Evolutionary conservation across 2,888 invertebrate genomes (phyloP), one percentile per base, ranked within the genome.

Genomic region (Oligia strigilis): DNA sequence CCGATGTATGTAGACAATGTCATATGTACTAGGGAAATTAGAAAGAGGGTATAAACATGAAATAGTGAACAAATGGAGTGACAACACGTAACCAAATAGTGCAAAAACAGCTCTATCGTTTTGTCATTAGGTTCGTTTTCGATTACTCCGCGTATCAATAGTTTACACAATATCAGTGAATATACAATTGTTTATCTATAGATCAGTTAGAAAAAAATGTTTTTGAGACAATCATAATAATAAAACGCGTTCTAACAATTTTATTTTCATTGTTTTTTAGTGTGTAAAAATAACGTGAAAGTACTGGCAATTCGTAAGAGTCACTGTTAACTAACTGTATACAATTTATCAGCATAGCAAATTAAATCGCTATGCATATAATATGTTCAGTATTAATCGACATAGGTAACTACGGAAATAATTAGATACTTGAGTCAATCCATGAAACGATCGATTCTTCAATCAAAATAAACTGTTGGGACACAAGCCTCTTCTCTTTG

Each of bases 1-100:
- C 97, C 2, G 97, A 97, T 82, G 97, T 97, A 85, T 90, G 95
- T 92, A 55, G 5, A 60, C 23, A 40, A 82, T 91, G 94, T 92
- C 49, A 58, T 60, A 0, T 72, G 13, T 49, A 17, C 23, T 77
- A 77, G 19, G 9, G 11, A 11, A 9, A 40, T 40, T 49, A 52
- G 8, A 62, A 62, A 8, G 6, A 9, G 62, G 4, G 19, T 1
- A 11, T 23, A 49, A 52, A 58, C 64, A 58, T 73, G 29, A 29
- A 66, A n/a, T 40, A 67, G 0, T 67, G 8, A 62, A 64, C 40
- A 17, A 80, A 64, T 73, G 14, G 55, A 69, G 29, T 49, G 43
- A 66, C n/a, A 36, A 43, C 46, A 4, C 14, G 9, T 52, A 52
- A 49, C 29, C 49, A n/a, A 40, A 67, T 40, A 43, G 36, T 19